Evolutionary conservation across 64 coral and sea anemone species (phyloP).

Genomic region (Montipora cactus): DNA sequence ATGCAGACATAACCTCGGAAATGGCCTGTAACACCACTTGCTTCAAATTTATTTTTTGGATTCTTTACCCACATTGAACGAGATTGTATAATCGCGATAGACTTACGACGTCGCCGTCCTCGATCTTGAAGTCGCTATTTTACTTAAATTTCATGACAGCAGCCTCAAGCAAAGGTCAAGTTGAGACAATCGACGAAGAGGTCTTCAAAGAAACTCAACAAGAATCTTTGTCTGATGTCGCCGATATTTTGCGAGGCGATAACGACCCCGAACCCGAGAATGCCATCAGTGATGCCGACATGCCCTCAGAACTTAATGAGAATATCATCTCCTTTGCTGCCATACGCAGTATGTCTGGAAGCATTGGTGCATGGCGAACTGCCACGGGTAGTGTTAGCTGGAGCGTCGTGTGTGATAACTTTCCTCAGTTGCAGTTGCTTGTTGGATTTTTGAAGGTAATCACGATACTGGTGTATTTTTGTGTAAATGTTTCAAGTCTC

Average conservation of each 20-base stretch:
- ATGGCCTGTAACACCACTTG: no score
- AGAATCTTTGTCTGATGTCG: conserved; percentile 9
- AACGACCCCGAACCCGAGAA: conserved; percentile 55
- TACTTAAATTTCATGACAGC: neutral
- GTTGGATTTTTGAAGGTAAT: conserved; percentile 89
- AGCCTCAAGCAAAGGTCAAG: conserved; percentile 76
- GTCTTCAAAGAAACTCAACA: conserved; percentile 73
- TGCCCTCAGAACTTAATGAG: conserved; percentile 70
- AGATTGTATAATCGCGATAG: no score
- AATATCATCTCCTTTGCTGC: conserved; percentile 75
- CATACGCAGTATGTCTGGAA: conserved; percentile 72
- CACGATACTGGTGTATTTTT: neutral
- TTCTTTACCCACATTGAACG: no score
- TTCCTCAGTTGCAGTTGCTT: conserved; percentile 81
- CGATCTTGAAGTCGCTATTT: neutral
- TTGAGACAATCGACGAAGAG: conserved; percentile 83
- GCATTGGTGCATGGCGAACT: conserved; percentile 91
- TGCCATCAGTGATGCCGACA: conserved; percentile 62
- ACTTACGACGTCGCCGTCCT: no score
- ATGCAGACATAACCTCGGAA: no score
- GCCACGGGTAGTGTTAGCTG: conserved; percentile 79
- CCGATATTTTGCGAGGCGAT: conserved; percentile 22
- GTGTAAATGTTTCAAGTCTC: neutral
- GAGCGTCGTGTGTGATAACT: conserved; percentile 85
- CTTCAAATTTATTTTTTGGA: no score